Percentiles rank a stretch among this genome's conserved stretches.
These are phyloP conservation scores for Drosophila bocqueti DNA, from an alignment of 1,140 invertebrate species.

Conservation along the genomic window DNA sequence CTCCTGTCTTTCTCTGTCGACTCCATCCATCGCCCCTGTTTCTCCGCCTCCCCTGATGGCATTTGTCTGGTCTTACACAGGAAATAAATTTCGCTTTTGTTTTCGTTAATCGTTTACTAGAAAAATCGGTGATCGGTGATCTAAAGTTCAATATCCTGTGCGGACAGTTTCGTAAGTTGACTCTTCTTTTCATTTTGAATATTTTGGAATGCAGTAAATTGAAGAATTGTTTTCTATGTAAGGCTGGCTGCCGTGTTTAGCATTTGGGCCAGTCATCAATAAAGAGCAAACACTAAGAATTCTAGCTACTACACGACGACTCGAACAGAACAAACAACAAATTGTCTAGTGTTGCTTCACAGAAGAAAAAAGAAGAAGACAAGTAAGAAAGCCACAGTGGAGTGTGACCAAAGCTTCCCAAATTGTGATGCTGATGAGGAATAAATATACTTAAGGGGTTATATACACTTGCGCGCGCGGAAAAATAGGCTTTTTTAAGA, in stretches of 20 bases:
- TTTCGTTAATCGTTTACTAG: background rate
- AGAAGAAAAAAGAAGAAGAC: slow-evolving; percentile 22
- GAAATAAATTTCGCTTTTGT: slow-evolving; percentile 1
- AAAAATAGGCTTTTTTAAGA: too few relatives aligned
- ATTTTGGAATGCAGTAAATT: background rate
- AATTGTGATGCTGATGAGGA: background rate
- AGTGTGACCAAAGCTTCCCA: background rate
- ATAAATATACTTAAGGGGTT: background rate
- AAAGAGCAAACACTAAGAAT: background rate
- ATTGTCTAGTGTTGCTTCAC: slow-evolving; percentile 36
- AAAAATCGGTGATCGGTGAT: background rate
- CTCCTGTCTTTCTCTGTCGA: slow-evolving; percentile 43
- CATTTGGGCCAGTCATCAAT: slow-evolving; percentile 40
- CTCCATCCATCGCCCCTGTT: slow-evolving; percentile 16
- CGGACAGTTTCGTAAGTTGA: background rate
- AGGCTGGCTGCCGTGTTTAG: slow-evolving; percentile 28
- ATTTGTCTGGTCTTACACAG: slow-evolving; percentile 23
- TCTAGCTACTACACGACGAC: background rate
- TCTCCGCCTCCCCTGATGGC: slow-evolving; percentile 20
- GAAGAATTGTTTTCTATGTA: background rate
- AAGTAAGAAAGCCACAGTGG: slow-evolving; percentile 2
- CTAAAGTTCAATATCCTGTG: too few relatives aligned
- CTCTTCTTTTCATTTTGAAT: background rate
- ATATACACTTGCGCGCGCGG: too few relatives aligned
- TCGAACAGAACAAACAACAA: slow-evolving; percentile 24